Base-by-base conservation (phyloP, 2,113 vertebrate genomes). In the Nymphicus hollandicus region DNA sequence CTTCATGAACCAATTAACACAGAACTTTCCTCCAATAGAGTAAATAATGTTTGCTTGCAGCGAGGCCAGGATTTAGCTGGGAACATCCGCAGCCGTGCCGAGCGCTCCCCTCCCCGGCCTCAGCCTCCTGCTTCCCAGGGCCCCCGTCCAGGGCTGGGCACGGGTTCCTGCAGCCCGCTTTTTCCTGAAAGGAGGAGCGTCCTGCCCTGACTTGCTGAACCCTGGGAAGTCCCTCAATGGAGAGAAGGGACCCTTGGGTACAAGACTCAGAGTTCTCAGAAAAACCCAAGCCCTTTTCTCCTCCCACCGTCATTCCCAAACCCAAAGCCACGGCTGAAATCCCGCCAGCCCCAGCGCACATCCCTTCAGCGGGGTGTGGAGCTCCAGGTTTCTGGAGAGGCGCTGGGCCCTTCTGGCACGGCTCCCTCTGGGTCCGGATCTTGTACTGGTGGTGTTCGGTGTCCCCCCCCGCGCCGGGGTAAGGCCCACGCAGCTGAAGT, bases 111-210 rank as follows among this genome's bases (percentile, higher is more conserved):
- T 87, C 85, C 58, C 72, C n/a, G 25, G 94, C 91, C 93, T 93
- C 89, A 80, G 86, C 86, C 83, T 97, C 92, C 72, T 1, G 77
- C 96, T 95, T 95, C 95, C 94, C 96, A 95, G 93, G 95, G 94
- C 95, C 70, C 64, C 53, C 8, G 3, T 65, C 94, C 94, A 96
- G 92, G 69, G 14, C 92, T 29, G 93, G 96, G 85, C 95, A 95
- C 88, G 5, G 53, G n/a, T 77, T 90, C 82, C 70, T 47, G 52
- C 89, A 65, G 46, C n/a, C 85, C 80, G 3, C 68, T 31, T 74
- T 46, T 83, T 61, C 81, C 92, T 88, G 52, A 65, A 74, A 93
- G 90, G 88, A 94, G 92, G 81, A 93, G 95, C 16, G 46, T 78
- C 94, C 94, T 86, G 91, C 81, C 86, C 52, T 87, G 95, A 91